Percentiles rank a stretch among this genome's conserved stretches.
Evolutionary conservation across 1,140 invertebrate species (phyloP).

Genomic region (Drosophila elegans): DNA sequence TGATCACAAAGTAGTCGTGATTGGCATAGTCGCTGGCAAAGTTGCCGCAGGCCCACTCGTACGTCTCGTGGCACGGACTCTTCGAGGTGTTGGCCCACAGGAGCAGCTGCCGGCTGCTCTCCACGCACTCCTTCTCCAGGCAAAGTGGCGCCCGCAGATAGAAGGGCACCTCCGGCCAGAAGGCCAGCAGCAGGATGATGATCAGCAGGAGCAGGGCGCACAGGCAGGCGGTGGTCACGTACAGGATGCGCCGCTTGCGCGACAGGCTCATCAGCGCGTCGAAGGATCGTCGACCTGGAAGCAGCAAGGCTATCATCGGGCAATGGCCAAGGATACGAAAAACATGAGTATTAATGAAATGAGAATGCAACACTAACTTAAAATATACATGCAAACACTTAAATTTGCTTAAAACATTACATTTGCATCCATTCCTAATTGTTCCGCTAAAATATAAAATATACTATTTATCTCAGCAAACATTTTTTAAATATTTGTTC

Average conservation of each 20-base stretch:
- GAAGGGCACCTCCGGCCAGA: constrained; percentile 83
- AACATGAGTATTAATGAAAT: constrained; percentile 21
- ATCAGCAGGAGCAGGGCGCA: constrained; percentile 78
- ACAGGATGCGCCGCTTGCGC: constrained; percentile 75
- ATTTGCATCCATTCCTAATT: no score
- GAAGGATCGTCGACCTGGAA: constrained; percentile 80
- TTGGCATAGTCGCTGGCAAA: constrained; percentile 74
- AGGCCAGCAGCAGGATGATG: constrained; percentile 77
- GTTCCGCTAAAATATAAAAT: no score
- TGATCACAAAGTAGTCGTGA: constrained; percentile 79
- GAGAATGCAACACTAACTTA: constrained; percentile 1
- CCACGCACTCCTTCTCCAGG: constrained; percentile 79
- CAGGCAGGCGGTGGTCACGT: constrained; percentile 76
- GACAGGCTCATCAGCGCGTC: constrained; percentile 77
- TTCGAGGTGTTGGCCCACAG: constrained; percentile 80
- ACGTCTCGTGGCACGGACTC: constrained; percentile 78
- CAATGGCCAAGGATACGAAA: constrained; percentile 2
- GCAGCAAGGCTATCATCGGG: constrained; percentile 66
- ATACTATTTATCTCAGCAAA: no score
- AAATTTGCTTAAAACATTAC: no score
- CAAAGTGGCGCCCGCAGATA: constrained; percentile 78
- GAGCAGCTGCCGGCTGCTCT: constrained; percentile 76
- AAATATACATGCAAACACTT: no score
- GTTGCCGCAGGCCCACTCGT: constrained; percentile 82
- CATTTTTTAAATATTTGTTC: no score